Evolutionary conservation across 1,140 invertebrate species (phyloP), one percentile per base, ranked within the genome.

Genomic region (Trissolcus basalis): DNA sequence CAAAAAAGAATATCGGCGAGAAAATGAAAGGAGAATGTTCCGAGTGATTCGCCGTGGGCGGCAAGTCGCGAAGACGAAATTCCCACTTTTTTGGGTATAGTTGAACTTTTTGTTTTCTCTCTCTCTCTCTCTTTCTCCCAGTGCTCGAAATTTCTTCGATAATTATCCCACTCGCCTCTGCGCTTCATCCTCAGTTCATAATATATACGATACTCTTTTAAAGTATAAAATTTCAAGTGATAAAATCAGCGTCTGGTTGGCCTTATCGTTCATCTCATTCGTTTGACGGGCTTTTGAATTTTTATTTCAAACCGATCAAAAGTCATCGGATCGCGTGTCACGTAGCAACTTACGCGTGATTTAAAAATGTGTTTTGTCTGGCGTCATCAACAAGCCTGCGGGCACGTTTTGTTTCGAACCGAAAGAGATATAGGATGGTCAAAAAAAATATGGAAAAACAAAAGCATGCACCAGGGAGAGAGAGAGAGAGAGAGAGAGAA

Each of bases 1-100:
- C 64, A 72, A 82, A 78, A 74, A 75, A 68, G 70, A 73, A 73
- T 67, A 73, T 67, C 58, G 64, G 64, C 70, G 70, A 51, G 65
- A 78, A 70, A 73, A 78, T 73, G 70, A 73, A 73, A 78, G 76
- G 69, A 69, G 69, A 72, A 73, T 78, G 54, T 73, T 73, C 60
- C 60, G 69, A 73, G 68, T 73, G 64, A 72, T 61, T 54, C 69
- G 48, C 60, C 49, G 54, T 27, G 13, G 47, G 39, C 61, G 44
- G 59, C 50, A 69, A 67, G 74, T 59, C 56, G 56, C 49, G 63
- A 77, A 77, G 74, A 77, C 63, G 56, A 71, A 77, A 71, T 77
- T 59, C 73, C 19, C 19, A 6, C 19, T 27, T 27, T 27, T 27
- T 27, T 27, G 1, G 2, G 19, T 1, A 27, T 27, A 27, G 19